Base-by-base conservation (phyloP, 2,113 vertebrate genomes). In the Campylomormyrus numenius region DNA sequence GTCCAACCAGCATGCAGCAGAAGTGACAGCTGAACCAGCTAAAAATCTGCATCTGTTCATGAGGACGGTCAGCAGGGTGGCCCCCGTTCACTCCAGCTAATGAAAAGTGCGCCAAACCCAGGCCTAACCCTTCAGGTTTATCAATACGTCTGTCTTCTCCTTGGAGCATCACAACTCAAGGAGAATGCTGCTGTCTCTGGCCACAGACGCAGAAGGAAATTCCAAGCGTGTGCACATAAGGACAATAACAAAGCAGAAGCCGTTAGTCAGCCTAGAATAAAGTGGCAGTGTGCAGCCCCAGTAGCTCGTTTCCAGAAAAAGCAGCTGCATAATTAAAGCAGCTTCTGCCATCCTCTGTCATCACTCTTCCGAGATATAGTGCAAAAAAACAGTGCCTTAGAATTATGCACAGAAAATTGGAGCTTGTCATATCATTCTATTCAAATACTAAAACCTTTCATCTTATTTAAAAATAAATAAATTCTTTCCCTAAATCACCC, bases 321-420 rank as follows among this genome's bases (percentile, higher is more conserved):
- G 21, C 39, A n/a, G 39, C 45, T 85, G 83, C 83, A 48, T 46
- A 45, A 85, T 85, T 46, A 85, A 9, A 21, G 83, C 21, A 9
- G 45, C 35, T 42, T 85, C 83, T 84, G 42, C 21, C 9, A 5
- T 46, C 45, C 83, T 85, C 9, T 85, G 45, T n/a, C 83, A 85
- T 85, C 83, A n/a, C 3, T n/a, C 83, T 48, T 48, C 39, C 45
- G n/a, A 42, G 74, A 80, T 80, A 42, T 42, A 80, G 35, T 80
- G 74, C 13, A 80, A 85, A 46, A 85, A 85, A 48, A 46, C 45
- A n/a, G 19, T n/a, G 39, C 83, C 24, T 48, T 46, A 48, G 8
- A 46, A 85, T 85, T 85, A 39, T 85, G 83, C 83, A 85, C 39
- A 46, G 83, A 48, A 85, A 48, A 85, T n/a, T 85, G 83, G 24